Evolutionary conservation across 2,888 invertebrate species (phyloP), one percentile per base, ranked within the genome.

Genomic region (Lobophora halterata): DNA sequence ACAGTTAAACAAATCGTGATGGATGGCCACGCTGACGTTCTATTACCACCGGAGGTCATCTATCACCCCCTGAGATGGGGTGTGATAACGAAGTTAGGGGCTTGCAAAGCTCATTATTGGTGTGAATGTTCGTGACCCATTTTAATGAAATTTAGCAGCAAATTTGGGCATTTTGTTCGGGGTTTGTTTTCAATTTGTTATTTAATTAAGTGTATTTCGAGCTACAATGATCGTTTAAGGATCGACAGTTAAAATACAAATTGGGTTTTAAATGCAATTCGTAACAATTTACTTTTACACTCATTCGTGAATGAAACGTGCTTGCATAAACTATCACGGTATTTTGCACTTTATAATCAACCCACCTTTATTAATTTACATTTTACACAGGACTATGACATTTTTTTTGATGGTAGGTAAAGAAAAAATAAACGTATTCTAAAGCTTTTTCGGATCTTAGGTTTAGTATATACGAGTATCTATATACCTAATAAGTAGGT

Each of bases 11-110:
- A 29, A 38, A 39, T 41, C 48, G 50, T 63, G 60, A 63, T 55
- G 46, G 58, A 58, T 55, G 46, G 46, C 42, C 50, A 39, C 48
- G 46, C 40, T 23, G 46, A 50, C 49, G 53, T 53, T 61, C 57
- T 49, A 62, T 65, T 65, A 58, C 43, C 30, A 25, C 38, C 46
- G 41, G 42, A 25, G 13, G 40, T 46, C 45, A 58, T 65, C 31
- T 42, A 58, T 63, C 58, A 60, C 33, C 29, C 32, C 18, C 19
- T 0, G 20, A n/a, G n/a, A n/a, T 23, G 18, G 38, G 33, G 39
- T 33, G 16, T 5, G 17, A 21, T 31, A 42, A 40, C 7, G 7
- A 16, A 40, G 27, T 30, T 26, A 4, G 41, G 36, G 26, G 36
- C 31, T 12, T 10, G 23, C 14, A 29, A 23, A 24, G 31, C 35